Conservation (phyloP, 1,140 invertebrate species). For the Dreissena rostriformis region DNA sequence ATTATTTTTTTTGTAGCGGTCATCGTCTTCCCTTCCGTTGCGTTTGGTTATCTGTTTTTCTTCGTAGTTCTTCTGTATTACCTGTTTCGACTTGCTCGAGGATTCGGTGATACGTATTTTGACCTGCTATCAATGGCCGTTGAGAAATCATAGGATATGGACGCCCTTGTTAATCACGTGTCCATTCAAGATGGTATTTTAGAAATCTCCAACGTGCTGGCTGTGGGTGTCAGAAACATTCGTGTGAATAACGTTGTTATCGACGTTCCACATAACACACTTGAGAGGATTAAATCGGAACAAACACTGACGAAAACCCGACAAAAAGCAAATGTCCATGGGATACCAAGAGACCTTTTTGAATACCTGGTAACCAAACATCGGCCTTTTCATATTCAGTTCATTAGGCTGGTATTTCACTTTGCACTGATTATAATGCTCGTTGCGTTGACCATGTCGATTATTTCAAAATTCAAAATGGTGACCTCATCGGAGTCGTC, state of each 20-base stretch:
- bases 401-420: slow-evolving; percentile 14
- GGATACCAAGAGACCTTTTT: slow-evolving; percentile 24
- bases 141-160: slow-evolving; percentile 15
- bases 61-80: slow-evolving; percentile 37
- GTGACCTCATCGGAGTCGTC: slow-evolving; percentile 5
- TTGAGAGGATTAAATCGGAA: background rate
- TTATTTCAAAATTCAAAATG: background rate
- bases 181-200: slow-evolving; percentile 6
- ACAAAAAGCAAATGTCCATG: slow-evolving; percentile 2
- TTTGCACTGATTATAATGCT: slow-evolving; percentile 1
- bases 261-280: background rate
- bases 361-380: slow-evolving; percentile 8
- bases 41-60: slow-evolving; percentile 47
- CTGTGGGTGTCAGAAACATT: background rate
- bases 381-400: slow-evolving; percentile 24
- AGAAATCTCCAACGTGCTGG: slow-evolving; percentile 20
- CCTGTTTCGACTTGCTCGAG: slow-evolving; percentile 9
- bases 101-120: slow-evolving; percentile 33
- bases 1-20: slow-evolving; percentile 44
- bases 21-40: slow-evolving; percentile 35
- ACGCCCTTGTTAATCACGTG: slow-evolving; percentile 4
- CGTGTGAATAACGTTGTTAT: slow-evolving; percentile 18
- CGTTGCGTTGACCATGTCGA: slow-evolving; percentile 4
- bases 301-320: background rate
- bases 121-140: slow-evolving; percentile 25